phyloP scores from a whole-genome alignment of 2,113 vertebrate genomes.

The Chrysemys picta region DNA sequence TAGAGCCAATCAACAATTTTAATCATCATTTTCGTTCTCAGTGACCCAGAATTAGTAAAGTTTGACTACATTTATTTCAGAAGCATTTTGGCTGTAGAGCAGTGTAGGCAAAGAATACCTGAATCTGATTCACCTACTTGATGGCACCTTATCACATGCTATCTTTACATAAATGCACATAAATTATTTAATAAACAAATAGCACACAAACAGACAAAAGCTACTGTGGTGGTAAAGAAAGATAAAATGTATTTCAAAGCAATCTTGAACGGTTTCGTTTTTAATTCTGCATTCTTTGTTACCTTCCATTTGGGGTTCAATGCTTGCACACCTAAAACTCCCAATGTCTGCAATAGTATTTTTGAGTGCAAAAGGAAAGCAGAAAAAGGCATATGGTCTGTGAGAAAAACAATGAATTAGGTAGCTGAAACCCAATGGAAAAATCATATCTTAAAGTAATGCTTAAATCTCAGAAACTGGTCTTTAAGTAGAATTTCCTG shows the following conservation, averaged over 20 bases:
- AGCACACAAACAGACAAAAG: not conserved
- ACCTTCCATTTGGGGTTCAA: not conserved
- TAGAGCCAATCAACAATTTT: too few relatives aligned
- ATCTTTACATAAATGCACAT: not conserved
- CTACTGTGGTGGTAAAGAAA: not conserved
- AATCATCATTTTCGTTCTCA: too few relatives aligned
- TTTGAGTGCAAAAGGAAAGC: not conserved
- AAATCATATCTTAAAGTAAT: not conserved
- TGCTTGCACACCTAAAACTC: not conserved
- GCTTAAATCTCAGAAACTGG: not conserved
- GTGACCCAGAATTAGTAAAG: too few relatives aligned
- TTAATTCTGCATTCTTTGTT: not conserved
- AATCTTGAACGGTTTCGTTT: not conserved
- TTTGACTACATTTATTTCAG: too few relatives aligned
- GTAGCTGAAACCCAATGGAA: not conserved
- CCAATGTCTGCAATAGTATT: not conserved
- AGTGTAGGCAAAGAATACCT: not conserved
- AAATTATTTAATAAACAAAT: not conserved
- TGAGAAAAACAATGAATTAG: not conserved
- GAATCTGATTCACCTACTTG: accelerated
- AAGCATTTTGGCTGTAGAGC: too few relatives aligned
- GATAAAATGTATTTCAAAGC: not conserved
- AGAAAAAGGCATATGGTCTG: not conserved
- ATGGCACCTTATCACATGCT: not conserved
- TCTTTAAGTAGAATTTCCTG: too few relatives aligned